Base-by-base conservation (phyloP, 1,140 invertebrate species). In the Tetraneura akinire region DNA sequence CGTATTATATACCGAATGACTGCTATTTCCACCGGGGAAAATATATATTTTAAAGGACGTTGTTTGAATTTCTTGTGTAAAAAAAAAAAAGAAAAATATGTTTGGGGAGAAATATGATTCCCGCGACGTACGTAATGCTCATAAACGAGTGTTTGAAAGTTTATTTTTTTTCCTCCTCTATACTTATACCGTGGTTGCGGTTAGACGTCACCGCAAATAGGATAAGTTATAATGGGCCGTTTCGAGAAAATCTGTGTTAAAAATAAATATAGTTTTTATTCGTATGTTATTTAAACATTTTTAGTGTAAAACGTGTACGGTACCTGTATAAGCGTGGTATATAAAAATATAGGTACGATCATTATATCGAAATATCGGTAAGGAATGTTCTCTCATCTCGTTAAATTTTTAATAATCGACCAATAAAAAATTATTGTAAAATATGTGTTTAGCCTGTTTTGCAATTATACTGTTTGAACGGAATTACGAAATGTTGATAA, bases 71-170 rank as follows among this genome's bases (percentile, higher is more conserved):
- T 71, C 29, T 71, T 29, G 68, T 71, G 13, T 6, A 45, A 29
- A 71, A 51, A 71, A 71, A 37, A 37, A 37, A 37, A 37, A 37
- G 8, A 4, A 8, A 4, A 4, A 4, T 4, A 71, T 51, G 16
- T 49, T 37, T 51, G 23, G 68, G 66, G 68, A 51, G 68, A 71
- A 71, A 71, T 71, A 51, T 51, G 47, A 71, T 71, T 71, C 68
- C 47, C 45, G 1, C 68, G 10, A 49, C 45, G n/a, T 29, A 26
- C 14, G 1, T n/a, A 18, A 3, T 21, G 26, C 26, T 18, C 47
- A 23, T 51, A 71, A 71, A 71, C 68, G 68, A 71, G 68, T 68
- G 66, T 68, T 68, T 68, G 37, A 47, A 70, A 70, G 66, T 70
- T 70, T 47, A 5, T 45, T 66, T 66, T 66, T 62, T 62, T 66